These are phyloP conservation scores for Carapus acus DNA, from an alignment of 2,797 vertebrate species.

Conservation along the genomic window DNA sequence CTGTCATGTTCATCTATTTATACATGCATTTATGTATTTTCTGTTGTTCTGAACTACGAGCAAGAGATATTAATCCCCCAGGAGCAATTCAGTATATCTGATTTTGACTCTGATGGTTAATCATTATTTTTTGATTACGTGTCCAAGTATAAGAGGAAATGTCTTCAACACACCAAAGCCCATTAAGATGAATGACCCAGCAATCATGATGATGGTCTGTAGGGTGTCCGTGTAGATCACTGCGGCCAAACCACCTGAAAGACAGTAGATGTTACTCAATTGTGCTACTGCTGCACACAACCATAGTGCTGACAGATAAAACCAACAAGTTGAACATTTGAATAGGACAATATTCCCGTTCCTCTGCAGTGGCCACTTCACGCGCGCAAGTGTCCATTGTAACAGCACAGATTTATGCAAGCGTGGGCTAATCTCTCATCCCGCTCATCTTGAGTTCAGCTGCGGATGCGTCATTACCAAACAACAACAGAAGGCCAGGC, in stretches of 20 bases:
- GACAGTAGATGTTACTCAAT: conserved; percentile 1
- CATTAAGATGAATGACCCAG: conserved; percentile 89
- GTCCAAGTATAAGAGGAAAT: no score
- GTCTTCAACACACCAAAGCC: conserved; percentile 81
- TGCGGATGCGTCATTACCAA: conserved; percentile 21
- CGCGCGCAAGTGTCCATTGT: neutral
- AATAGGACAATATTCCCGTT: neutral
- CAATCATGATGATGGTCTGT: conserved; percentile 90
- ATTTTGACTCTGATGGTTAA: no score
- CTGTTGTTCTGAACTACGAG: no score
- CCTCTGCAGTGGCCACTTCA: no score
- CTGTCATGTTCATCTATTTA: no score
- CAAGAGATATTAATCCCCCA: no score
- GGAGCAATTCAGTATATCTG: no score
- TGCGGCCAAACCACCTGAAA: conserved; percentile 86
- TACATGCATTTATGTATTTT: no score
- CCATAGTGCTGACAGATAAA: no score
- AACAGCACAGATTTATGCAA: conserved; percentile 9
- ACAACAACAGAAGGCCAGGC: conserved; percentile 36
- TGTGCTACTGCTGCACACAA: no score
- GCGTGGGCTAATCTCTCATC: conserved; percentile 2
- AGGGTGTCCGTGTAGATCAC: conserved; percentile 97
- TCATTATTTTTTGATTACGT: no score
- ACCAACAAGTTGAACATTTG: neutral
- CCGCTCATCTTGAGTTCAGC: conserved; percentile 19